phyloP scores from a whole-genome alignment of 2,113 vertebrate genomes.

The Hippocampus barbouri region DNA sequence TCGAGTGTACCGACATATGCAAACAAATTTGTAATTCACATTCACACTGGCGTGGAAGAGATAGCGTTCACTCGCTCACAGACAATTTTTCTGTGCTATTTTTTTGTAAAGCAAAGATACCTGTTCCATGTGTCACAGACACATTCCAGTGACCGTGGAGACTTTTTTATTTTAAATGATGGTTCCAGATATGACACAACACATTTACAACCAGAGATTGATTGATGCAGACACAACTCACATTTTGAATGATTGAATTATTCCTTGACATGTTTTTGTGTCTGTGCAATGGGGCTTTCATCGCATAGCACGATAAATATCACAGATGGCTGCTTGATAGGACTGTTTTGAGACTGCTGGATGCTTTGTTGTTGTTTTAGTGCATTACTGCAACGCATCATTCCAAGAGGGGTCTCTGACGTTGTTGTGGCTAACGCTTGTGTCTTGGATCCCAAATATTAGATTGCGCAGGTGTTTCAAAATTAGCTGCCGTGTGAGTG shows the following conservation, averaged over 20 bases:
- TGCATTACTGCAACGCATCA: neutral
- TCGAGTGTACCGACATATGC: too few species aligned
- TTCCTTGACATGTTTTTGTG: conserved; percentile 12
- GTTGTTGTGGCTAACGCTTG: neutral
- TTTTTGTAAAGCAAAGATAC: neutral
- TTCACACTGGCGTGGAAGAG: too few species aligned
- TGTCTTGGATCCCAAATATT: neutral
- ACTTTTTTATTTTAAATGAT: neutral
- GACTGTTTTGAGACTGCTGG: neutral
- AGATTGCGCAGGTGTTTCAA: neutral
- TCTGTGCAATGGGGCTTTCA: conserved; percentile 23
- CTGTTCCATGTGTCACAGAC: neutral
- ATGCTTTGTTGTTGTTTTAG: neutral
- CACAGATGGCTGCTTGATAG: conserved; percentile 19
- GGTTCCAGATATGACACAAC: neutral
- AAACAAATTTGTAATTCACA: too few species aligned
- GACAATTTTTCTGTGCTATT: neutral
- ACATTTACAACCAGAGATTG: conserved; percentile 18
- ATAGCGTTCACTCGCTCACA: neutral
- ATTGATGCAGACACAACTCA: conserved; percentile 11
- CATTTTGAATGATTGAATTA: conserved; percentile 25
- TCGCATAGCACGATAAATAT: conserved; percentile 13
- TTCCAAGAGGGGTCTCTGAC: neutral
- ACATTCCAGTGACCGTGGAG: neutral
- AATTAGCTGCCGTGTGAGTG: neutral